phyloP scores from a whole-genome alignment of 2,113 vertebrate genomes.

The Solea solea region DNA sequence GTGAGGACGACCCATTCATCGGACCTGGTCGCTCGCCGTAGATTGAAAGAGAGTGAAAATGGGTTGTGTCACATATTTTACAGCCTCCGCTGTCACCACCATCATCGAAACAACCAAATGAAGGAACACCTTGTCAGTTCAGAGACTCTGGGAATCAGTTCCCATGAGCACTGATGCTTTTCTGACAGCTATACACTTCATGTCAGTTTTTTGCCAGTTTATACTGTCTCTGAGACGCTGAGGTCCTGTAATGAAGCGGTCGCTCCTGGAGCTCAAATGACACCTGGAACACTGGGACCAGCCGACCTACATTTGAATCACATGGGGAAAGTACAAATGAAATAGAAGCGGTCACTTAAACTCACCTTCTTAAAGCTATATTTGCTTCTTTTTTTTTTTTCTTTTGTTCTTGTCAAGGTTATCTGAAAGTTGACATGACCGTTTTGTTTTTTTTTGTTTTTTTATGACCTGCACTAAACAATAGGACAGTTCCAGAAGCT shows the following conservation, averaged over 20 bases:
- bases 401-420: conserved; percentile 21
- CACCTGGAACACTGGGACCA: conserved; percentile 48
- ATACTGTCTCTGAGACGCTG: too few species aligned
- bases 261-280: conserved; percentile 30
- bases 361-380: neutral
- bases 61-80: too few species aligned
- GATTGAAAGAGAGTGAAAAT: too few species aligned
- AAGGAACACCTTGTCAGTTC: too few species aligned
- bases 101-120: too few species aligned
- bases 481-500: neutral
- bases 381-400: conserved; percentile 2
- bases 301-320: conserved; percentile 56
- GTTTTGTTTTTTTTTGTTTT: neutral
- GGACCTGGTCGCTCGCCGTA: too few species aligned
- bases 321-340: conserved; percentile 6
- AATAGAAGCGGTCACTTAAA: conserved; percentile 22
- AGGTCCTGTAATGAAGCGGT: neutral
- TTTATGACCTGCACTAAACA: neutral
- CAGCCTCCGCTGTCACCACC: too few species aligned
- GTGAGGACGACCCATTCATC: too few species aligned
- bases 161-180: too few species aligned
- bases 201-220: too few species aligned
- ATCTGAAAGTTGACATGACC: neutral
- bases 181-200: too few species aligned
- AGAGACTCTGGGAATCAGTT: too few species aligned